These are phyloP conservation scores for Balaeniceps rex DNA, from an alignment of 2,113 vertebrate species.

Conservation along the genomic window DNA sequence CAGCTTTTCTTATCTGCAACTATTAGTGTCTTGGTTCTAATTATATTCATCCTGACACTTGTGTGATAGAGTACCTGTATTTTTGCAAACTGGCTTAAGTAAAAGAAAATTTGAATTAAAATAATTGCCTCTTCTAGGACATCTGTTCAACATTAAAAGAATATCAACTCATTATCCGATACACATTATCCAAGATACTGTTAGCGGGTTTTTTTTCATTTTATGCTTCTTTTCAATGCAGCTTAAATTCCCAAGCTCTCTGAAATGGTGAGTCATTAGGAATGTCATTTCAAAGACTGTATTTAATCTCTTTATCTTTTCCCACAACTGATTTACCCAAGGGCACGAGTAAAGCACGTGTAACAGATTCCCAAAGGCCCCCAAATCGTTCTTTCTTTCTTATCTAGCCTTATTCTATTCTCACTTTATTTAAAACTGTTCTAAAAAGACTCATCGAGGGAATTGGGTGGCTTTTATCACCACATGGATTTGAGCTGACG, in stretches of 20 bases:
- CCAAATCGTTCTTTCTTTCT: background rate
- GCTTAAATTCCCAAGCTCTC: slow-evolving; percentile 40
- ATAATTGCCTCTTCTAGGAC: background rate
- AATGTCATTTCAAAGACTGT: slow-evolving; percentile 40
- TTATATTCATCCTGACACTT: background rate
- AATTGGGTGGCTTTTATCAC: background rate
- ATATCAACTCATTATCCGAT: slow-evolving; percentile 2
- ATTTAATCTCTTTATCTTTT: slow-evolving; percentile 61
- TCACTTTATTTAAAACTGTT: slow-evolving; percentile 8
- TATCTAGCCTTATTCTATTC: slow-evolving; percentile 6
- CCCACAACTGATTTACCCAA: slow-evolving; percentile 50
- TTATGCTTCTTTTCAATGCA: slow-evolving; percentile 13
- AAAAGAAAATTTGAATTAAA: background rate
- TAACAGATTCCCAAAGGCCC: background rate
- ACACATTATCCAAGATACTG: background rate
- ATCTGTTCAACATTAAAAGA: slow-evolving; percentile 4
- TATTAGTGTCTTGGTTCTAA: background rate
- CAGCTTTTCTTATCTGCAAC: background rate
- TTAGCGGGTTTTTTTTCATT: background rate
- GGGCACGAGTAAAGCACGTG: background rate
- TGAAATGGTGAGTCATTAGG: slow-evolving; percentile 46
- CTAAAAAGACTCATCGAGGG: background rate
- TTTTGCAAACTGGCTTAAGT: background rate
- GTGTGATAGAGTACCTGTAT: background rate
- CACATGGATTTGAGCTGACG: background rate